Conservation (phyloP, 2,888 invertebrate genomes). For the Furcula furcula region DNA sequence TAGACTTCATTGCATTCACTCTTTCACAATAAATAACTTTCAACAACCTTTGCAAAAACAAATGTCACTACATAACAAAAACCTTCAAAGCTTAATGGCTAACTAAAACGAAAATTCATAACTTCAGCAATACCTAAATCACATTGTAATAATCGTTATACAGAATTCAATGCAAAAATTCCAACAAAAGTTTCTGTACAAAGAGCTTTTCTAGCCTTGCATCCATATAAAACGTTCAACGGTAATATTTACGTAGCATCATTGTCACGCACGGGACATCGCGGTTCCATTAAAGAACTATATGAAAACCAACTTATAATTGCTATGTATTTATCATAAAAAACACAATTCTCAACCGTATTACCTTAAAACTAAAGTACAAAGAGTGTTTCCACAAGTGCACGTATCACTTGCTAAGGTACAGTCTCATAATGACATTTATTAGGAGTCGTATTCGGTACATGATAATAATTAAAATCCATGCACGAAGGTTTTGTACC, state of each 20-base stretch:
- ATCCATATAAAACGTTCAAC: conserved; percentile 64
- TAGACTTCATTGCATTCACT: not conserved
- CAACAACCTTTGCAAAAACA: conserved; percentile 21
- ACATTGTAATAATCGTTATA: conserved; percentile 32
- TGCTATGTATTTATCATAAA: conserved; percentile 11
- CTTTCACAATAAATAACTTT: conserved; percentile 21
- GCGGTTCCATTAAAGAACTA: conserved; percentile 77
- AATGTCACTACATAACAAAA: conserved; percentile 16
- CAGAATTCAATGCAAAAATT: conserved; percentile 36
- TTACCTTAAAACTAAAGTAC: not conserved
- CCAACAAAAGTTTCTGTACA: conserved; percentile 52
- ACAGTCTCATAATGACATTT: conserved; percentile 79
- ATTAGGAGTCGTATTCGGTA: conserved; percentile 79
- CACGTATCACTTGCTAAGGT: conserved; percentile 38
- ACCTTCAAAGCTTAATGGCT: conserved; percentile 18
- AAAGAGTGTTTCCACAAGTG: not conserved
- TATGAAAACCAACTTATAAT: conserved; percentile 47
- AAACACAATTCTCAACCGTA: conserved; percentile 27
- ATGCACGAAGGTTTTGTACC: conserved; percentile 77
- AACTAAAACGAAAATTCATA: conserved; percentile 28
- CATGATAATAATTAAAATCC: conserved; percentile 81
- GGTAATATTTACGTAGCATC: conserved; percentile 70
- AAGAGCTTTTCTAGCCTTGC: conserved; percentile 40
- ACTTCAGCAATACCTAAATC: conserved; percentile 35
- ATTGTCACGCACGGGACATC: conserved; percentile 76